Base-by-base conservation (phyloP, 2,888 invertebrate genomes). In the Cistogaster globosa region DNA sequence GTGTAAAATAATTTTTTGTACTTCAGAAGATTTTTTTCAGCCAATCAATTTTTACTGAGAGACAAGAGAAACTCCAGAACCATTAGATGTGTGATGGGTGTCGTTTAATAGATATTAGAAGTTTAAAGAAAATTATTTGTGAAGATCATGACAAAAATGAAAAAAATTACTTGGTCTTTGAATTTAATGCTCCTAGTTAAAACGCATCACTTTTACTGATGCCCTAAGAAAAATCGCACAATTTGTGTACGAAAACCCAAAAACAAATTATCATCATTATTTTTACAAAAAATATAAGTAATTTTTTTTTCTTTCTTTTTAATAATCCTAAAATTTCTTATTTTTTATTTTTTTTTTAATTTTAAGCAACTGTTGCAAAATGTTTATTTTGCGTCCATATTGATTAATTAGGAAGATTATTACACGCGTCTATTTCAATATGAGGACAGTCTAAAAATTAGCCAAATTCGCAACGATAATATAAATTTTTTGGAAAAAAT, bases 361-460 rank as follows among this genome's bases (percentile, higher is more conserved):
- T 75, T 65, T 5, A 51, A 72, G 26, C 69, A 82, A 71, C 71
- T 76, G 75, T 60, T 80, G 60, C 42, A 69, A 81, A 76, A 69
- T 57, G 20, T 63, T 67, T 45, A 48, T 77, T 74, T 71, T 38
- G 1, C 11, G 12, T 55, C 68, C n/a, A 45, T 72, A 65, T 48
- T 80, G 72, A 72, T 79, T 79, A 81, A 84, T 77, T 42, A 20
- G 71, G 68, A 76, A 81, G 68, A 57, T 11, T 16, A 55, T 58
- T 80, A 26, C 48, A 18, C 18, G 20, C 48, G 32, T 48, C 20
- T 22, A 58, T 20, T 22, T 22, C 9, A 32, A 7, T 32, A 26
- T 53, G 71, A 58, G 58, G 71, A 1, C 4, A 11, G 38, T 22
- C 0, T 0, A 7, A 3, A 1, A 67, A 51, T 67, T 67, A 51